Percentiles rank a stretch among this genome's conserved stretches.
These are phyloP conservation scores for Syngnathus acus DNA, from an alignment of 2,797 vertebrate species.

Conservation along the genomic window DNA sequence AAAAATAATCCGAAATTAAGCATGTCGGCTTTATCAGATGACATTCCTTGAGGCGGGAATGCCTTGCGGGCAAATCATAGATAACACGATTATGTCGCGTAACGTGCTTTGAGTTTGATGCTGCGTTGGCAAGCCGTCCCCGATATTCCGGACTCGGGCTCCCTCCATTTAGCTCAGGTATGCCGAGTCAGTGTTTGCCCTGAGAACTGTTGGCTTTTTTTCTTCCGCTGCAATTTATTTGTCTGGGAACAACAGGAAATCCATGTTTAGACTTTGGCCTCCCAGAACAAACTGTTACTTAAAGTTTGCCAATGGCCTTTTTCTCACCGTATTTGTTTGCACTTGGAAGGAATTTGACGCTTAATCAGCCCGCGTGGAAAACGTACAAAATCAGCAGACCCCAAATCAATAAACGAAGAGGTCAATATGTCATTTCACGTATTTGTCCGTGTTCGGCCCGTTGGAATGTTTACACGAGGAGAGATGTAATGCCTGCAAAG, in stretches of 20 bases:
- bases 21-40: conserved; percentile 34
- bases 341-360: conserved; percentile 25
- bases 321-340: conserved; percentile 35
- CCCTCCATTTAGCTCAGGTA: conserved; percentile 25
- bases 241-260: conserved; percentile 67
- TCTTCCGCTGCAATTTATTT: conserved; percentile 49
- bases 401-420: conserved; percentile 28
- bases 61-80: conserved; percentile 32
- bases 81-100: conserved; percentile 39
- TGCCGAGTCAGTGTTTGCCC: conserved; percentile 26
- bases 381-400: conserved; percentile 13
- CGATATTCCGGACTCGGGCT: conserved; percentile 10
- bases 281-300: conserved; percentile 43
- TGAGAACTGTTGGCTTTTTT: conserved; percentile 33
- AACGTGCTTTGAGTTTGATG: conserved; percentile 35
- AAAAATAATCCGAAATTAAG: conserved; percentile 33
- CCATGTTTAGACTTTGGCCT: conserved; percentile 55
- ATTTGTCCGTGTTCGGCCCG: conserved; percentile 26
- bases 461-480: conserved; percentile 42
- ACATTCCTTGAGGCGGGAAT: conserved; percentile 31
- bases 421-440: conserved; percentile 24
- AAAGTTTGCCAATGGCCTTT: conserved; percentile 10
- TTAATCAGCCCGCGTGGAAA: conserved; percentile 16
- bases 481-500: conserved; percentile 45
- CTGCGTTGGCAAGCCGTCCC: conserved; percentile 14